Percentiles rank a stretch among this genome's conserved stretches.
Evolutionary conservation across 2,888 invertebrate genomes (phyloP).

Genomic region (Sceliomorpha sp.): DNA sequence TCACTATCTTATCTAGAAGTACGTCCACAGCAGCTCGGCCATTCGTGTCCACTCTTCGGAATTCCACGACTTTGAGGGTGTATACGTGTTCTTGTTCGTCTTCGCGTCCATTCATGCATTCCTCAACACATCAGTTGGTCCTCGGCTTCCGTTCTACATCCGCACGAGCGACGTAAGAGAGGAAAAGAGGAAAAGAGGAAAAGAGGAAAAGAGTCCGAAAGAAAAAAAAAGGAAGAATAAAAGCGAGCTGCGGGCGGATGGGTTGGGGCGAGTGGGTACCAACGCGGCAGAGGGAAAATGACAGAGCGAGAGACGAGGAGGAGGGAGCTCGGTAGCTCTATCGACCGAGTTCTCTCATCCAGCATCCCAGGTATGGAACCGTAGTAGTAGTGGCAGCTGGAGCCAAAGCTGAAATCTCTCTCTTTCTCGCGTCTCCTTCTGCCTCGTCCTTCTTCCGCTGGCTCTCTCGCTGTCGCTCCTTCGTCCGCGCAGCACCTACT

Average conservation of each 20-base stretch:
- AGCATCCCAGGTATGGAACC: constrained; percentile 71
- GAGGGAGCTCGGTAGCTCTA: constrained; percentile 73
- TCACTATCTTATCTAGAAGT: constrained; percentile 2
- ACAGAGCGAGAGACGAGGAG: constrained; percentile 50
- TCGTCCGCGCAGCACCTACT: constrained; percentile 27
- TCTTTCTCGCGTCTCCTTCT: constrained; percentile 14
- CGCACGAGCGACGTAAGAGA: constrained; percentile 2
- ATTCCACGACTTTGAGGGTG: not conserved
- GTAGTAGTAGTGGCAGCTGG: constrained; percentile 70
- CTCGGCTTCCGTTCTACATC: constrained; percentile 9
- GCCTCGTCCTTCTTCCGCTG: not conserved
- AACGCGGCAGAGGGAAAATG: constrained; percentile 47
- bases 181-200: constrained; percentile 23
- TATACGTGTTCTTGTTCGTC: constrained; percentile 10
- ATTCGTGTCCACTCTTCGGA: constrained; percentile 1
- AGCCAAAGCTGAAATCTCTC: constrained; percentile 63
- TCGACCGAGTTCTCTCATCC: constrained; percentile 77
- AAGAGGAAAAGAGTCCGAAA: constrained; percentile 32
- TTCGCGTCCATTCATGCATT: constrained; percentile 46
- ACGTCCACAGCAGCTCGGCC: constrained; percentile 1
- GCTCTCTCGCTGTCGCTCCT: constrained; percentile 35
- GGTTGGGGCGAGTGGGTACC: constrained; percentile 44
- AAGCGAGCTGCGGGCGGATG: constrained; percentile 3
- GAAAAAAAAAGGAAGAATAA: constrained; percentile 33
- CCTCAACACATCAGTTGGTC: constrained; percentile 19